phyloP scores from a whole-genome alignment of 2,888 invertebrate genomes.

The Acrobasis suavella region DNA sequence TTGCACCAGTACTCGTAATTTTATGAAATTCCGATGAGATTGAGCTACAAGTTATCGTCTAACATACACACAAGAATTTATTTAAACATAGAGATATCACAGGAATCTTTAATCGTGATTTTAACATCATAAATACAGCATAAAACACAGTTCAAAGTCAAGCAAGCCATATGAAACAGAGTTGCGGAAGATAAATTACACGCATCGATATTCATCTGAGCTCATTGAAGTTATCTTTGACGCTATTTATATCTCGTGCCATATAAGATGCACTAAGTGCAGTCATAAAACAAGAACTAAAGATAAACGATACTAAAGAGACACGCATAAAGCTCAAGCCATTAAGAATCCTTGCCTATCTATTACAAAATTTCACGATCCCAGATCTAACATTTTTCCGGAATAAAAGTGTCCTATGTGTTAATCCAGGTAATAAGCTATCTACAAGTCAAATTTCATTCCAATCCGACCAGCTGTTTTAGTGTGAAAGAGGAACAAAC shows the following conservation, averaged over 20 bases:
- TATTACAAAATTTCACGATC: no score
- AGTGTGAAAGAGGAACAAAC: background rate
- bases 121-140: constrained; percentile 14
- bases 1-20: no score
- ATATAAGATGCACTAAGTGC: constrained; percentile 17
- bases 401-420: no score
- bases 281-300: constrained; percentile 14
- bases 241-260: constrained; percentile 16
- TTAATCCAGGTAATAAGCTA: no score
- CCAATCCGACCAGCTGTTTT: no score
- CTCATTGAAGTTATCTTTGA: constrained; percentile 10
- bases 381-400: no score
- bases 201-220: constrained; percentile 13
- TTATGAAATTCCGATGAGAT: no score
- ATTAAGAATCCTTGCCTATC: background rate
- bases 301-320: constrained; percentile 19
- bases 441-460: no score
- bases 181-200: constrained; percentile 16
- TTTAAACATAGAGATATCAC: no score
- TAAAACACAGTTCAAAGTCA: background rate
- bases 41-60: no score
- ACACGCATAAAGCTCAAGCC: background rate
- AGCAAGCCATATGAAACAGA: constrained; percentile 12
- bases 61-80: no score
- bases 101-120: no score